Evolutionary conservation across 2,888 invertebrate genomes (phyloP).

Genomic region (Orgyia antiqua): DNA sequence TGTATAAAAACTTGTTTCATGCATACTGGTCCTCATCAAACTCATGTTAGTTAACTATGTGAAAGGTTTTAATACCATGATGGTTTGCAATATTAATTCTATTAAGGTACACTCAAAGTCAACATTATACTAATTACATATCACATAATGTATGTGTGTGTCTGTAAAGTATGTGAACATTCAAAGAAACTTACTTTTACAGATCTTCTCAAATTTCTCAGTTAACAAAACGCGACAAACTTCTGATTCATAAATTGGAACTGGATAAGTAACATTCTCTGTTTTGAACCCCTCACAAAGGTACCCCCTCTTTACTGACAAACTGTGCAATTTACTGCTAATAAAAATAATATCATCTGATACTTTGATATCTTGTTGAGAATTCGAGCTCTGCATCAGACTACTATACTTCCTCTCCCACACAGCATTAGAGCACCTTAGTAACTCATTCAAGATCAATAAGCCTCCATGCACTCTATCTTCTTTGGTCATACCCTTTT

Average conservation of each 20-base stretch:
- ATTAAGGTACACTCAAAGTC: too few relatives aligned
- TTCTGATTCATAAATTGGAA: slow-evolving; percentile 88
- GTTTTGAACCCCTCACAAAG: slow-evolving; percentile 70
- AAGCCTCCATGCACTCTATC: slow-evolving; percentile 96
- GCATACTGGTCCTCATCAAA: too few relatives aligned
- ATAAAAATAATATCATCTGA: slow-evolving; percentile 78
- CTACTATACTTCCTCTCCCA: slow-evolving; percentile 90
- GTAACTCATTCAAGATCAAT: slow-evolving; percentile 94
- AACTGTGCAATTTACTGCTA: slow-evolving; percentile 78
- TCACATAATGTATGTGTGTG: too few relatives aligned
- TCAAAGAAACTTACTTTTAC: slow-evolving; percentile 68
- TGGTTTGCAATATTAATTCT: too few relatives aligned
- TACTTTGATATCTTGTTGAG: slow-evolving; percentile 63
- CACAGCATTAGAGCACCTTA: slow-evolving; percentile 91
- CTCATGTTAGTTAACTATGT: too few relatives aligned
- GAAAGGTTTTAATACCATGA: too few relatives aligned
- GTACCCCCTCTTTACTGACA: slow-evolving; percentile 75
- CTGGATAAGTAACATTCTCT: slow-evolving; percentile 72
- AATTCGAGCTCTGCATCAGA: slow-evolving; percentile 80
- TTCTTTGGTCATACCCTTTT: slow-evolving; percentile 89
- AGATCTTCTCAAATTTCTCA: slow-evolving; percentile 90
- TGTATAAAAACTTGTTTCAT: too few relatives aligned
- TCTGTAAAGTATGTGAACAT: too few relatives aligned
- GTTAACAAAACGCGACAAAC: slow-evolving; percentile 89
- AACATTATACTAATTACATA: too few relatives aligned